Evolutionary conservation across 2,113 vertebrate species (phyloP), one percentile per base, ranked within the genome.

Genomic region (Hemicordylus capensis): DNA sequence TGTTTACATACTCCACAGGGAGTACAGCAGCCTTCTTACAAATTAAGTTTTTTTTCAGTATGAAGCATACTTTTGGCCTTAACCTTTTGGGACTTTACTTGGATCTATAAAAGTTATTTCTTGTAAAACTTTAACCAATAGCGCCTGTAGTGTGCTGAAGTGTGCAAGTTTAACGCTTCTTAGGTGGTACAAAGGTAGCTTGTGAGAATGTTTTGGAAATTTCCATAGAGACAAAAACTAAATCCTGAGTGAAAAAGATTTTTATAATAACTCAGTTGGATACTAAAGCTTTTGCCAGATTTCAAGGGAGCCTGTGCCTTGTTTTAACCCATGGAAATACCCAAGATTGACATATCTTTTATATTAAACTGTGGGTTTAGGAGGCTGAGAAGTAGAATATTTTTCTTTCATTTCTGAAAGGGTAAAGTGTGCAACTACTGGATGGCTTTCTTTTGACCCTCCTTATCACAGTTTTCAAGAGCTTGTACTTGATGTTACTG

Each of bases 191-290:
- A 90, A 87, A 88, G 73, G 46, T 72, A 64, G 86, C 22, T 54
- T 81, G 86, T 93, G 83, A 92, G 88, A 90, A 80, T 90, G 70
- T 86, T 92, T 54, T 51, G 63, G 73, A 31, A 56, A 82, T 92
- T 92, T 95, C 90, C 83, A 85, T 69, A 89, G 85, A 92, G 86
- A 94, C 79, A 91, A 88, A 94, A 76, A 4, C 58, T 79, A 90
- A 93, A 92, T 85, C 80, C 87, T 84, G 76, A 89, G 51, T 89
- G 87, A 76, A 80, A 86, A 91, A 88, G 85, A 89, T 91, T 88
- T 89, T 93, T 84, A 69, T 88, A 79, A 80, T 90, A 93, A 89
- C 91, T 92, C 88, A 59, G 85, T 28, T 88, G 93, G 90, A 80
- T 88, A 31, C 77, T 87, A 37, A 34, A 83, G 80, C 63, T 78